These are phyloP conservation scores for Xiphydria camelus DNA, from an alignment of 2,888 invertebrate species.

Conservation along the genomic window DNA sequence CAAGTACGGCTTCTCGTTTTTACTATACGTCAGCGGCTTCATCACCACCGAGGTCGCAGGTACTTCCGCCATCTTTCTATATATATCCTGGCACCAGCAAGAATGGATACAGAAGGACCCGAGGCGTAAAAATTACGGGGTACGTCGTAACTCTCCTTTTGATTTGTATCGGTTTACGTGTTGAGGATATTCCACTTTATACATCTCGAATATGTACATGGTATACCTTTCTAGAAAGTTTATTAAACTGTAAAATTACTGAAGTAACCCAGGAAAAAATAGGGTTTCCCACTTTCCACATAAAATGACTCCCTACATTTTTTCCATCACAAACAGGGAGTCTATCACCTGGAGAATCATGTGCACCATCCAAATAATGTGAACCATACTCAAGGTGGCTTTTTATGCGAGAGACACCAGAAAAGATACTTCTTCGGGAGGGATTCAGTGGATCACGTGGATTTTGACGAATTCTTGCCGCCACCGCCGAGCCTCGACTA, in stretches of 20 bases:
- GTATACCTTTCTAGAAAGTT: too few relatives aligned
- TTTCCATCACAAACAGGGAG: too few relatives aligned
- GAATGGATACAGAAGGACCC: slow-evolving; percentile 64
- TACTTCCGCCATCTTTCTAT: slow-evolving; percentile 83
- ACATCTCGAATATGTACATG: too few relatives aligned
- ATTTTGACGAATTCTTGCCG: slow-evolving; percentile 69
- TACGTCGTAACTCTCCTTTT: too few relatives aligned
- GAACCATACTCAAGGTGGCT: slow-evolving; percentile 38
- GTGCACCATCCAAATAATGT: slow-evolving; percentile 29
- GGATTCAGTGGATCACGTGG: slow-evolving; percentile 63
- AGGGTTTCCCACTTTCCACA: too few relatives aligned
- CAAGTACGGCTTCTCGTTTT: slow-evolving; percentile 86
- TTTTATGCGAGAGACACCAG: slow-evolving; percentile 58
- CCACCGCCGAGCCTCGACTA: slow-evolving; percentile 65
- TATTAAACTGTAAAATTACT: not conserved
- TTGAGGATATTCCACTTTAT: too few relatives aligned
- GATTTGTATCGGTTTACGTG: too few relatives aligned
- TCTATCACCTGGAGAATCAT: slow-evolving; percentile 47
- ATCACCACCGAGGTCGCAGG: slow-evolving; percentile 84
- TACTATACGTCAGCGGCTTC: slow-evolving; percentile 83
- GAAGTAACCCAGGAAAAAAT: too few relatives aligned
- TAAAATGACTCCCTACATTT: too few relatives aligned
- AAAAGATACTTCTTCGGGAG: slow-evolving; percentile 70
- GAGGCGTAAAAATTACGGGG: slow-evolving; percentile 54
- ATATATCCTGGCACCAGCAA: slow-evolving; percentile 78